Evolutionary conservation across 2,113 vertebrate genomes (phyloP).

Genomic region (Herpetotheres cachinnans): DNA sequence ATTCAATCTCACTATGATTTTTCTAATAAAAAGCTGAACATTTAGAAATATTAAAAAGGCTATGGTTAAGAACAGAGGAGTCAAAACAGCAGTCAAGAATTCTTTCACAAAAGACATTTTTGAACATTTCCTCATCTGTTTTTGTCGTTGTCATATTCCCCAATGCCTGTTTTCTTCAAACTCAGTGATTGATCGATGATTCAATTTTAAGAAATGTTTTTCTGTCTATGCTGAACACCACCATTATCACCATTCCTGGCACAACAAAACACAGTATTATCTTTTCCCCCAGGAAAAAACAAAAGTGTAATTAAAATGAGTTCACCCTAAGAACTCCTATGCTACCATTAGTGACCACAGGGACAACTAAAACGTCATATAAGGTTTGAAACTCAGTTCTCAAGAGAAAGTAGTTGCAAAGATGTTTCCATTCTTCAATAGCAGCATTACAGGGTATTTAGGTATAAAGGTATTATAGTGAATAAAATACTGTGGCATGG

Average conservation of each 20-base stretch:
- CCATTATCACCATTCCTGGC: background rate
- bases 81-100: background rate
- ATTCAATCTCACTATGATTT: background rate
- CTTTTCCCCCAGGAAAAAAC: background rate
- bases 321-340: background rate
- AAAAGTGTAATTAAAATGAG: background rate
- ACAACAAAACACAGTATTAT: background rate
- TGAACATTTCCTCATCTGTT: background rate
- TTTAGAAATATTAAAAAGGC: background rate
- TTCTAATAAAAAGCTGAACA: background rate
- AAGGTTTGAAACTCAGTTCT: background rate
- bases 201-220: background rate
- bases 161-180: background rate
- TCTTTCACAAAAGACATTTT: background rate
- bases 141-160: background rate
- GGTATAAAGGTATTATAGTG: background rate
- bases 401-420: background rate
- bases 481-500: background rate
- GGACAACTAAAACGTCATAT: background rate
- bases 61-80: background rate
- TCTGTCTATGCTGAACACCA: background rate
- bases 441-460: background rate
- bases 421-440: background rate
- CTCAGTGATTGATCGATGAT: rapidly evolving
- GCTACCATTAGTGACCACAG: background rate